Percentiles rank a stretch among this genome's conserved stretches.
These are phyloP conservation scores for Chymomyza amoena DNA, from an alignment of 2,888 invertebrate species.

Conservation along the genomic window DNA sequence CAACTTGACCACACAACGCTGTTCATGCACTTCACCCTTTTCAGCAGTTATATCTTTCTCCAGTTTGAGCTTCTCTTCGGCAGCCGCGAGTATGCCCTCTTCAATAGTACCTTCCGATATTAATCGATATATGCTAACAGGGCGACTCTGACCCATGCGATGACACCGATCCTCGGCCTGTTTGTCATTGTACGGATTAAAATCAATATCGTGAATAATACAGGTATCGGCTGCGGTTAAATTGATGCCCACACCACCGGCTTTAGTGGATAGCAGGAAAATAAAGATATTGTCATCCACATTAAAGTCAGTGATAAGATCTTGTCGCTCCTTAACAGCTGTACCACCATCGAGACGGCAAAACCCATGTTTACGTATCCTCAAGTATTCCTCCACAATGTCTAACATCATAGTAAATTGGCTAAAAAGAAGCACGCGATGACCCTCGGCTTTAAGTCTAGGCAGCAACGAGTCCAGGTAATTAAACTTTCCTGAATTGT, in stretches of 20 bases:
- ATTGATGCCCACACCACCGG: conserved; percentile 97
- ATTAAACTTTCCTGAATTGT: conserved; percentile 92
- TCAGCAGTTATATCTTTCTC: conserved; percentile 90
- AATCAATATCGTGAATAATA: conserved; percentile 97
- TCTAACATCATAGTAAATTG: conserved; percentile 98
- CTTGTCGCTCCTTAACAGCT: conserved; percentile 91
- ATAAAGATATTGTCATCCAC: conserved; percentile 88
- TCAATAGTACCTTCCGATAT: conserved; percentile 93
- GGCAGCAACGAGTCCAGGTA: conserved; percentile 89
- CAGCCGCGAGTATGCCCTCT: conserved; percentile 93
- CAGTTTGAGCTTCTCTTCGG: conserved; percentile 93
- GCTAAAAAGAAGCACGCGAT: conserved; percentile 94
- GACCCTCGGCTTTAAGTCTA: conserved; percentile 85
- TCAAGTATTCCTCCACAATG: conserved; percentile 92
- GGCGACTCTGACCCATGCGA: conserved; percentile 87
- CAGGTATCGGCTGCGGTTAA: conserved; percentile 96
- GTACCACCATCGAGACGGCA: conserved; percentile 94
- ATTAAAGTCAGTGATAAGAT: conserved; percentile 93
- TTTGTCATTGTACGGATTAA: conserved; percentile 99
- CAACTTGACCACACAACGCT: conserved; percentile 88
- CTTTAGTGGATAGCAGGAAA: conserved; percentile 94
- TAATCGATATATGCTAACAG: conserved; percentile 91
- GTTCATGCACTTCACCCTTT: conserved; percentile 83
- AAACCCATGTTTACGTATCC: conserved; percentile 85
- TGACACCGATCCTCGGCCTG: conserved; percentile 96